Evolutionary conservation across 2,888 invertebrate genomes (phyloP).

Genomic region (Hirtodrosophila duncani): DNA sequence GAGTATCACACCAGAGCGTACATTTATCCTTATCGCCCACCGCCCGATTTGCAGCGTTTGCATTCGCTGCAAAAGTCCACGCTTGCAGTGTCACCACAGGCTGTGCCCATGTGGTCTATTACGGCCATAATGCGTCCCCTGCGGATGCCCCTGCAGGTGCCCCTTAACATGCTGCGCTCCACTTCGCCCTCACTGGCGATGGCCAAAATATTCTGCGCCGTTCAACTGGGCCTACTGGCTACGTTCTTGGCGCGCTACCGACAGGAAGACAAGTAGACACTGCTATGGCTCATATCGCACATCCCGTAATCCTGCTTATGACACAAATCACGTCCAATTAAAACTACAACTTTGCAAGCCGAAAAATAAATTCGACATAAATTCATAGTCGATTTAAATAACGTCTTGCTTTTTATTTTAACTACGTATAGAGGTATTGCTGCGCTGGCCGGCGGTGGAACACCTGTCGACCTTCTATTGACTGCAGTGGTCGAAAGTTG

Average conservation of each 20-base stretch:
- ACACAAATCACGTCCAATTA: no score
- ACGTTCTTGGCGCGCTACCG: conserved; percentile 26
- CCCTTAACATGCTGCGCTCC: no score
- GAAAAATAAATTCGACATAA: no score
- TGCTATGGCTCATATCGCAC: no score
- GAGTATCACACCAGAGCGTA: conserved; percentile 58
- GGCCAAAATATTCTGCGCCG: conserved; percentile 22
- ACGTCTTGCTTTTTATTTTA: neutral
- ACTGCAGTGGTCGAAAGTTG: conserved; percentile 65
- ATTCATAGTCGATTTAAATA: no score
- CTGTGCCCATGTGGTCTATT: neutral
- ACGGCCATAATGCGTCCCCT: conserved; percentile 8
- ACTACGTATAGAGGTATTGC: conserved; percentile 32
- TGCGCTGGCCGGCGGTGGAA: conserved; percentile 77
- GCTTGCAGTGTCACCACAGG: conserved; percentile 1
- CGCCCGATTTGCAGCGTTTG: conserved; percentile 2
- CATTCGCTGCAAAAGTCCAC: neutral
- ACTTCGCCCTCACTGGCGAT: conserved; percentile 28
- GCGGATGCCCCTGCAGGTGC: conserved; percentile 20
- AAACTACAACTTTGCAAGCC: no score
- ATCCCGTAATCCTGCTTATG: no score
- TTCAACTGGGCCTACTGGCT: conserved; percentile 49
- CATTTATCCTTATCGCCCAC: no score
- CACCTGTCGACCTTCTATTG: conserved; percentile 52
- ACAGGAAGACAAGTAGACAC: conserved; percentile 19